Evolutionary conservation across 2,888 invertebrate species (phyloP).

Genomic region (Hyalella azteca): DNA sequence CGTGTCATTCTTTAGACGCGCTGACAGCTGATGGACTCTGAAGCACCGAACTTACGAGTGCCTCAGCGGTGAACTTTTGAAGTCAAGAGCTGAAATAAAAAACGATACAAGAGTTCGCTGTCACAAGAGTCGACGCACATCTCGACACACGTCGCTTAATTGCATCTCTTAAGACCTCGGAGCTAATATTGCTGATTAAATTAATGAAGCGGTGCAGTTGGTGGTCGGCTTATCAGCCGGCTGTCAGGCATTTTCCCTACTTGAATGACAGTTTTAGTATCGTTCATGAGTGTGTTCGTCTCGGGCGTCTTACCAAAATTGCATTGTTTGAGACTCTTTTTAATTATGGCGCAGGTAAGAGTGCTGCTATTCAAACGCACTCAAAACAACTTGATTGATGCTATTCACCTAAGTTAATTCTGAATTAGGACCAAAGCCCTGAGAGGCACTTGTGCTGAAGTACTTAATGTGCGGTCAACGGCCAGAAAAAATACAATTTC

Average conservation of each 20-base stretch:
- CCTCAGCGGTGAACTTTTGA: conserved; percentile 24
- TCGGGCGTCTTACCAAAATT: not conserved
- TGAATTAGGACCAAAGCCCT: too few species aligned
- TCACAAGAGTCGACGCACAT: not conserved
- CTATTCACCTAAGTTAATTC: too few species aligned
- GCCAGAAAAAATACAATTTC: too few species aligned
- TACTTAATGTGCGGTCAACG: too few species aligned
- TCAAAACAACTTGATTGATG: not conserved
- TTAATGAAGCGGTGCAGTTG: not conserved
- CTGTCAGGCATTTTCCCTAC: not conserved
- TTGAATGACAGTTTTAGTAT: not conserved
- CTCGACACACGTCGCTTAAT: conserved; percentile 9
- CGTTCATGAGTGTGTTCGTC: not conserved
- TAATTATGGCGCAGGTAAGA: not conserved
- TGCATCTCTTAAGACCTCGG: conserved; percentile 9
- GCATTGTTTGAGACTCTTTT: not conserved
- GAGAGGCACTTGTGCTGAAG: too few species aligned
- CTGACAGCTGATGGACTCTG: conserved; percentile 19
- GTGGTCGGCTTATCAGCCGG: not conserved
- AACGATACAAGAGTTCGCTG: conserved; percentile 3
- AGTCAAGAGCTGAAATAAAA: conserved; percentile 14
- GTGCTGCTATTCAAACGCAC: not conserved
- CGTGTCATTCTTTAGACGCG: conserved; percentile 36
- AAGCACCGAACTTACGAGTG: conserved; percentile 1
- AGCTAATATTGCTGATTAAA: conserved; percentile 17